Evolutionary conservation across 1,140 invertebrate genomes (phyloP), one percentile per base, ranked within the genome.

Genomic region (Papilio dardanus): DNA sequence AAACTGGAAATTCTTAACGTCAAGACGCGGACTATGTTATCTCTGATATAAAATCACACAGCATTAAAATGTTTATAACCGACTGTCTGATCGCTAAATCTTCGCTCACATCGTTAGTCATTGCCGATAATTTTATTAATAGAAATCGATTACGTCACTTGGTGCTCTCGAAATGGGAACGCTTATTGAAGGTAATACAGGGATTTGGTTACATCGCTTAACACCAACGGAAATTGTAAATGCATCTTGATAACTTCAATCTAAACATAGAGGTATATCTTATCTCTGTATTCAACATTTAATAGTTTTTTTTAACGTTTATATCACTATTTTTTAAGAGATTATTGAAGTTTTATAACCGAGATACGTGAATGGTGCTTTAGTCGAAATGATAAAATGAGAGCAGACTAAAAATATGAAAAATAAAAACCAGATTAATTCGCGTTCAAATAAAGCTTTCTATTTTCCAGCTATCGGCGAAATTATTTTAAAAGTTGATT

Each of bases 41-140:
- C 8, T 30, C 10, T 28, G 54, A 62, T 62, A 62, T 62, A 12
- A 62, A 62, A 62, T 62, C 54, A 62, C 54, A 28, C 21, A 54
- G 50, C 50, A 62, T 62, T n/a, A 1, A 28, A 28, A 16, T 16
- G 3, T 62, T 62, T 62, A 62, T 62, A 12, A 62, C 30, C 54
- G 54, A 62, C 21, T 62, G 30, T 62, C 54, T 28, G 24, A 62
- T 62, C 24, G 54, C 54, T 62, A 62, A 62, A 62, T 62, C 12
- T 62, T 12, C 12, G 24, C 12, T 28, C 54, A 62, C 24, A 62
- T 62, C 54, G 54, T 62, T 62, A 62, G 54, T 62, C 54, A 62
- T 62, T 28, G 54, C 54, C 54, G 54, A 62, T 62, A 62, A 62
- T 62, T 62, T 62, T 62, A 62, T 62, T 62, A 62, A 62, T 62